These are phyloP conservation scores for Tethya wilhelma DNA, from an alignment of 37 sponge, comb jelly and placozoan genomes.

Conservation along the genomic window DNA sequence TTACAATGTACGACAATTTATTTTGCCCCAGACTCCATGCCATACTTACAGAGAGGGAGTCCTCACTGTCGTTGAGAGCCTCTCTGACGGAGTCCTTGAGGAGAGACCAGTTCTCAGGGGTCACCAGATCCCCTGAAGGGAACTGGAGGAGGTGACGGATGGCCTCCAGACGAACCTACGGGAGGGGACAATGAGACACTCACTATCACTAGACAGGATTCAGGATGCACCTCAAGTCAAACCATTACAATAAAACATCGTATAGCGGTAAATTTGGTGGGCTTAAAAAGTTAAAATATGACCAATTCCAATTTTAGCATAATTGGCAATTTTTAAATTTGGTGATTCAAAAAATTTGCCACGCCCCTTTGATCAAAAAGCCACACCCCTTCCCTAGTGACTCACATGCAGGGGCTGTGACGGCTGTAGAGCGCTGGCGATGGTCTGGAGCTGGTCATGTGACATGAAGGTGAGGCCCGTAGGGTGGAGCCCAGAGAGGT, in stretches of 20 bases:
- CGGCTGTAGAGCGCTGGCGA: conserved; percentile 41
- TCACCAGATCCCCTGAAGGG: conserved; percentile 70
- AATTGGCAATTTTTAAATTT: too few species aligned
- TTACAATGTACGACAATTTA: too few species aligned
- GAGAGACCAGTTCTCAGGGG: conserved; percentile 62
- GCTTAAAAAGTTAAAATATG: too few species aligned
- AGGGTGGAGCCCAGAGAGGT: conserved; percentile 58
- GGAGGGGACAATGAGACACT: conserved; percentile 4
- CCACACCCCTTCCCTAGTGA: too few species aligned
- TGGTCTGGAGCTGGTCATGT: conserved; percentile 52
- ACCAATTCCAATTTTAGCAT: too few species aligned
- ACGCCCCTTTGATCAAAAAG: too few species aligned
- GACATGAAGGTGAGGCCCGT: conserved; percentile 81
- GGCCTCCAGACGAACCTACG: conserved; percentile 60
- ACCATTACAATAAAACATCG: too few species aligned
- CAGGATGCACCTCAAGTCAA: too few species aligned
- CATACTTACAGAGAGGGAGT: conserved; percentile 55
- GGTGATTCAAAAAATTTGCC: too few species aligned
- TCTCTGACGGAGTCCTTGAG: conserved; percentile 43
- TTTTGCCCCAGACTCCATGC: too few species aligned
- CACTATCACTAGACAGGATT: too few species aligned
- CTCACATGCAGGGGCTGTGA: conserved; percentile 47
- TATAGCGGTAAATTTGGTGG: too few species aligned
- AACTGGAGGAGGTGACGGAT: conserved; percentile 65
- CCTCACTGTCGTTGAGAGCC: conserved; percentile 50